A percentile compares a stretch with the other conserved stretches of the same genome.
These are phyloP conservation scores for Endotricha flammealis DNA, from an alignment of 2,888 invertebrate species.

Conservation along the genomic window DNA sequence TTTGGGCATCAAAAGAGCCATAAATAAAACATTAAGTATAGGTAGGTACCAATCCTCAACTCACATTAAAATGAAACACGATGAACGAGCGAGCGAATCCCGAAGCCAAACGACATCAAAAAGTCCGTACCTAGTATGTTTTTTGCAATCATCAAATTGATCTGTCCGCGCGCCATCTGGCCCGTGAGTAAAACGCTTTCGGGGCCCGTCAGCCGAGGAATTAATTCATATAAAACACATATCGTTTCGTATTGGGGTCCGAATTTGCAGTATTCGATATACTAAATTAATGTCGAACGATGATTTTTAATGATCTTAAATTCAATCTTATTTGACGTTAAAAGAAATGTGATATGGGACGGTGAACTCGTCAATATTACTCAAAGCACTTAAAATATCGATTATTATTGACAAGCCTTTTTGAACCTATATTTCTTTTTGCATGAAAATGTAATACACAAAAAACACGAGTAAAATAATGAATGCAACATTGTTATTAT, in stretches of 20 bases:
- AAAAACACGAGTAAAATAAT: too few species aligned
- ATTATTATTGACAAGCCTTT: too few species aligned
- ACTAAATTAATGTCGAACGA: conserved; percentile 8
- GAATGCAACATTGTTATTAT: too few species aligned
- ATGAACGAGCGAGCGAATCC: conserved; percentile 35
- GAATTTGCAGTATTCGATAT: conserved; percentile 28
- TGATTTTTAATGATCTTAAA: background rate
- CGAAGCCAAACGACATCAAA: conserved; percentile 59
- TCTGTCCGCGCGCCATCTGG: conserved; percentile 75
- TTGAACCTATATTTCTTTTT: too few species aligned
- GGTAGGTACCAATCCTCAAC: conserved; percentile 17
- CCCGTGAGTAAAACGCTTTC: conserved; percentile 73
- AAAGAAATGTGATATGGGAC: too few species aligned
- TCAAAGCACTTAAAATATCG: too few species aligned
- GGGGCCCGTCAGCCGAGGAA: conserved; percentile 66
- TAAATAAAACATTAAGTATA: conserved; percentile 8
- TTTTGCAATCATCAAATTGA: conserved; percentile 78
- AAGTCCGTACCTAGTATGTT: conserved; percentile 49
- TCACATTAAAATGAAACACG: conserved; percentile 32
- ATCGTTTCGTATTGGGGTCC: conserved; percentile 38
- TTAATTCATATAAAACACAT: conserved; percentile 76
- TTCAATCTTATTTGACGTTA: background rate
- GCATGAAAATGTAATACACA: too few species aligned
- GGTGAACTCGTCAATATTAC: too few species aligned
- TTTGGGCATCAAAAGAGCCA: conserved; percentile 6